Percentiles rank a stretch among this genome's conserved stretches.
Conservation (phyloP, 2,797 vertebrate species). For the Poecile montanus region DNA sequence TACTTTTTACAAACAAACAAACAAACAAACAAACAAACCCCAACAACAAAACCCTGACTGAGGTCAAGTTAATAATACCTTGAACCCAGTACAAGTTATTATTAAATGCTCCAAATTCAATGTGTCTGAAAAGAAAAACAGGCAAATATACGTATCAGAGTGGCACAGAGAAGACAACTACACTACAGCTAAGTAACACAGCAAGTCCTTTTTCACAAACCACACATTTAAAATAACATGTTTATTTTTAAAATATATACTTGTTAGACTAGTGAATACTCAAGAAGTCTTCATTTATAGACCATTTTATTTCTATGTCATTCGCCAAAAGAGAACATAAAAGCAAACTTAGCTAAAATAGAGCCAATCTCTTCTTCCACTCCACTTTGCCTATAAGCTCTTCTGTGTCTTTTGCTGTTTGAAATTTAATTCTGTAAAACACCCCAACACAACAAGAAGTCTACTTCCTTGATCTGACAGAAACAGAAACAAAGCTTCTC, state of each 20-base stretch:
- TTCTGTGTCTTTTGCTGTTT: background rate
- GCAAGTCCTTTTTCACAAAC: background rate
- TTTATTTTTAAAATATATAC: background rate
- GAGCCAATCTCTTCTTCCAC: background rate
- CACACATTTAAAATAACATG: rapidly evolving
- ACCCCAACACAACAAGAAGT: background rate
- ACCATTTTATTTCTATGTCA: background rate
- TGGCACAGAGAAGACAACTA: background rate
- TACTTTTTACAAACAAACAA: background rate
- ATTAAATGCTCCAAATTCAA: background rate
- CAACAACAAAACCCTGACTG: background rate
- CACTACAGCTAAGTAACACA: background rate
- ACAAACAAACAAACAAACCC: too few relatives aligned
- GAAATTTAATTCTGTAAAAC: background rate
- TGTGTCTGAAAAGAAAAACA: background rate
- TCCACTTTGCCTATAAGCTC: background rate
- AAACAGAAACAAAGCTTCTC: slow-evolving; percentile 34
- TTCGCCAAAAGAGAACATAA: slow-evolving; percentile 8
- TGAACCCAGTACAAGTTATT: background rate
- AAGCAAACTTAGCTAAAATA: slow-evolving; percentile 2
- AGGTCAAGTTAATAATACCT: too few relatives aligned
- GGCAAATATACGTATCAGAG: background rate
- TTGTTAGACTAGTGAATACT: background rate
- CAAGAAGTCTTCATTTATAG: background rate
- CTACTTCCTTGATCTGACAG: background rate